Base-by-base conservation (phyloP, 2,888 invertebrate species). In the Eulithis prunata region DNA sequence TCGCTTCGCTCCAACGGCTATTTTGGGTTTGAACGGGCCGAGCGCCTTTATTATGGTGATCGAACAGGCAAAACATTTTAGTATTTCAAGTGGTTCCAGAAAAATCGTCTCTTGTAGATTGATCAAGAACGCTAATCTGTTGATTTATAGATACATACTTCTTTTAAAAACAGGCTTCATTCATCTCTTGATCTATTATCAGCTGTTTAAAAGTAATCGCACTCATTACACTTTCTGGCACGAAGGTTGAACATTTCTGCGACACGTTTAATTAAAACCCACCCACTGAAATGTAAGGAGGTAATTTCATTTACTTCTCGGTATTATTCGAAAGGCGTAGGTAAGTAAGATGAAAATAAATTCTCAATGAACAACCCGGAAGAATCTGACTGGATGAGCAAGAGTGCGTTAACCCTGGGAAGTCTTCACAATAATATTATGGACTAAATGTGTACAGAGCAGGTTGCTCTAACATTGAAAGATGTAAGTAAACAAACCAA, bases 341-440 rank as follows among this genome's bases (percentile, higher is more conserved):
- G 57, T 36, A 60, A 46, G 61, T 72, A 72, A 69, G 69, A 69
- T 76, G 73, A 75, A 77, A 78, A 78, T 74, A 75, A 71, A 75
- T 75, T 75, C 71, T 73, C 72, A 75, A 81, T 76, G 77, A 81
- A 82, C 77, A 78, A 82, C 75, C 80, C 80, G 81, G 83, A 85
- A 83, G 82, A 83, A 71, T 71, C 74, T 69, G 76, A 75, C 80
- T 78, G 75, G 80, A 81, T 82, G 84, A 80, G 74, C 79, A 77
- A 75, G 86, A 85, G 89, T 87, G 81, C 90, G 79, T 87, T 88
- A 81, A 89, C 88, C 90, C 80, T 79, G 78, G 80, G 75, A 76
- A 79, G 72, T 80, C 80, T 79, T 82, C 80, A 83, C 84, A 81
- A 83, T 83, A 85, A 85, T 83, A 80, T 78, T 75, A 71, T 59